A percentile compares a stretch with the other conserved stretches of the same genome.
Evolutionary conservation across 2,113 vertebrate genomes (phyloP).

Genomic region (Perognathus longimembris): DNA sequence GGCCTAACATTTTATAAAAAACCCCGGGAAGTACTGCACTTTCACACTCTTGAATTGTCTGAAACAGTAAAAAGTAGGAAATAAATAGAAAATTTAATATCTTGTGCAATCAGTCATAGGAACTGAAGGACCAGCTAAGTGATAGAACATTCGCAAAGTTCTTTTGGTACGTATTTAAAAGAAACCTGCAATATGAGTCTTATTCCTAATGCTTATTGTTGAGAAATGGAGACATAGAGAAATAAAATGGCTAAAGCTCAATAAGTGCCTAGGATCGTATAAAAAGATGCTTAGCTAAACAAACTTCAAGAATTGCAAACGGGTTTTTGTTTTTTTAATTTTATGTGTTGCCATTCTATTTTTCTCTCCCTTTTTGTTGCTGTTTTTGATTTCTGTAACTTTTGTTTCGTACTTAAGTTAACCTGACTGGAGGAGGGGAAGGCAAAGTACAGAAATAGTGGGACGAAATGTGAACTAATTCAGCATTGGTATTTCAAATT

Average conservation of each 20-base stretch:
- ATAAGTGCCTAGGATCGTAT: no score
- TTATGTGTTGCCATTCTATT: no score
- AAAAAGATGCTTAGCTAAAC: no score
- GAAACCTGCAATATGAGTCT: not conserved
- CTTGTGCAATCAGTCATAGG: not conserved
- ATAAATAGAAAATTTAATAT: not conserved
- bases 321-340: no score
- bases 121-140: not conserved
- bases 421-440: no score
- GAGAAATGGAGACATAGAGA: not conserved
- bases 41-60: not conserved
- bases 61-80: not conserved
- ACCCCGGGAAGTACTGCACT: not conserved
- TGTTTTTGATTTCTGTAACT: no score
- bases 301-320: no score
- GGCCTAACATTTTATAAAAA: not conserved
- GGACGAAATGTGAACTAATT: no score
- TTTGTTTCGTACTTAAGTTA: no score
- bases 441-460: no score
- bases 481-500: conserved; percentile 76
- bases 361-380: no score
- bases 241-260: not conserved
- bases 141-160: not conserved
- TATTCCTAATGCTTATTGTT: not conserved
- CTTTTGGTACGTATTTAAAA: not conserved